Base-by-base conservation (phyloP, 2,888 invertebrate genomes). In the Resseliella maxima region DNA sequence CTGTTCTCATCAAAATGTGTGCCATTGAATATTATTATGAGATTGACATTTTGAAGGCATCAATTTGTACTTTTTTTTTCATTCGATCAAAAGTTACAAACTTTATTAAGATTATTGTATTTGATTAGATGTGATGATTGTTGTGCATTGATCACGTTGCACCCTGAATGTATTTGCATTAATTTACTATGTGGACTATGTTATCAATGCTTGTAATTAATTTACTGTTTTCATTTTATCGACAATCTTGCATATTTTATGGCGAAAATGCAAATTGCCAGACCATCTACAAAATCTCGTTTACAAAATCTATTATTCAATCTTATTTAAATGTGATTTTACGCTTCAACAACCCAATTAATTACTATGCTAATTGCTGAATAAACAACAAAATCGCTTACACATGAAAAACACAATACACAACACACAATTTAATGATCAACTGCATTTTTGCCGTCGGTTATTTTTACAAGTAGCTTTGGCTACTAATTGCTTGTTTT, bases 291-390 rank as follows among this genome's bases (percentile, higher is more conserved):
- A 72, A 72, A 72, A 72, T 72, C 72, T 72, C 31, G 72, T 3
- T 72, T 31, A 72, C 72, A 12, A 72, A 72, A 72, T 72, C 72
- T 72, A 72, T 59, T 59, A 59, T 72, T 72, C 72, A 72, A 72
- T 72, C 72, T 31, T 35, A 83, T 38, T 83, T 24, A 38, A 83
- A 38, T 83, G 24, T 38, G 83, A 83, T 83, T 83, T 83, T 83
- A 83, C 83, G 83, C 83, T 83, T 83, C 83, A 83, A 83, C 83
- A 83, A 38, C 38, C 38, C 38, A 38, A 83, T 83, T 83, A 83
- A 83, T 83, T 83, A 83, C 83, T 38, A 83, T 83, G 38, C 83
- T 83, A 83, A 83, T 83, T 83, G 83, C 38, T 38, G 38, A 36
- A 38, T 83, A 83, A 83, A 83, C 83, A 83, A 83, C 38, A 36